Conservation (phyloP, 2,797 vertebrate species). For the Psittacula echo region DNA sequence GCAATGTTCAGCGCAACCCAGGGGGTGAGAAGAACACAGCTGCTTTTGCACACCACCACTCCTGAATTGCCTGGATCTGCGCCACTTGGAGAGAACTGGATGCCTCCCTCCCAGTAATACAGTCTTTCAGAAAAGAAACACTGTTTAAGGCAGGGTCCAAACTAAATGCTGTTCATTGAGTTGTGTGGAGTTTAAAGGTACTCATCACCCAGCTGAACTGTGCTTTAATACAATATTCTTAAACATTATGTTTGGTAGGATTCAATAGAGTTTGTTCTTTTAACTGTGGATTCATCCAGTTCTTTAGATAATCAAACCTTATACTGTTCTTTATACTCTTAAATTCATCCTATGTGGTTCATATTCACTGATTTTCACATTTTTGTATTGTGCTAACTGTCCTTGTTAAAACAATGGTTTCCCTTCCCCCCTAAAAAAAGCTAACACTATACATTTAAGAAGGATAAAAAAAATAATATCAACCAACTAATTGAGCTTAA, state of each 20-base stretch:
- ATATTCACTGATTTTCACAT: background rate
- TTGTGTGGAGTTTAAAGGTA: slow-evolving; percentile 5
- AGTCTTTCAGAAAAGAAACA: background rate
- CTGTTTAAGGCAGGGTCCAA: background rate
- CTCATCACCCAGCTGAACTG: background rate
- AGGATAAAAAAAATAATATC: background rate
- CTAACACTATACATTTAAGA: background rate
- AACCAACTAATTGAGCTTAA: background rate
- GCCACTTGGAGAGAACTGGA: background rate
- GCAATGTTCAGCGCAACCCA: slow-evolving; percentile 9
- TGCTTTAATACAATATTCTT: background rate
- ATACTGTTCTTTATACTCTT: background rate
- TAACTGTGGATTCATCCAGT: background rate
- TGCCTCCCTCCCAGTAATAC: background rate
- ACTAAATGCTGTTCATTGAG: background rate
- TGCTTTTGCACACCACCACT: background rate
- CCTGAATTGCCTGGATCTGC: background rate
- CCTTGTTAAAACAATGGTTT: background rate
- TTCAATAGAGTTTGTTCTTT: background rate
- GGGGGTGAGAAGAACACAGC: slow-evolving; percentile 18
- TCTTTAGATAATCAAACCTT: background rate
- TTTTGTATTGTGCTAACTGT: background rate
- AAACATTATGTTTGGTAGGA: background rate
- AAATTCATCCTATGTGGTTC: background rate
- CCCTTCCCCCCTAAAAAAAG: background rate